Evolutionary conservation across 1,140 invertebrate species (phyloP).

Genomic region (Mycetomoellerius zeteki): DNA sequence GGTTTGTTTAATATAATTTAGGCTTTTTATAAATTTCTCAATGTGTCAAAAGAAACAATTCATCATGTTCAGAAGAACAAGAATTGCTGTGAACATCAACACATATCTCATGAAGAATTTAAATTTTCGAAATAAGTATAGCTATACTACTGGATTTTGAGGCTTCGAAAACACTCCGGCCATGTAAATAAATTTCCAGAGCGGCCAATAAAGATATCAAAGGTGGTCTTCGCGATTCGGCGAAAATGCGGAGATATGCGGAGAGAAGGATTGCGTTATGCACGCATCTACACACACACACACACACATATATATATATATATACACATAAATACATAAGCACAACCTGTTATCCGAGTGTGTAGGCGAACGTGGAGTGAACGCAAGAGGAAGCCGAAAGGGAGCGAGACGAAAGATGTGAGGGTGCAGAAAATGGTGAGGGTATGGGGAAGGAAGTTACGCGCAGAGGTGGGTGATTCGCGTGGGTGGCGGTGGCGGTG

Average conservation of each 20-base stretch:
- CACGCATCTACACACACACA: too few species aligned
- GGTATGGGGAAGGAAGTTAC: slow-evolving; percentile 45
- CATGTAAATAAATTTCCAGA: not conserved
- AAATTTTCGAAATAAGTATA: not conserved
- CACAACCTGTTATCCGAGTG: slow-evolving; percentile 66
- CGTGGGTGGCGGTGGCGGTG: slow-evolving; percentile 78
- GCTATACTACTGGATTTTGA: not conserved
- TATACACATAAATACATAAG: not conserved
- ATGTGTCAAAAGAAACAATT: not conserved
- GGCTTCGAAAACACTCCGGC: not conserved
- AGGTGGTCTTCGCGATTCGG: not conserved
- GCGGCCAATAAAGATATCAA: slow-evolving; percentile 23
- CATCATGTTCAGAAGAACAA: not conserved
- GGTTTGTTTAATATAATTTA: not conserved
- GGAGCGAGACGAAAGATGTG: slow-evolving; percentile 47
- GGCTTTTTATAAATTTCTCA: not conserved
- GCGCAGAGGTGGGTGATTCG: slow-evolving; percentile 45
- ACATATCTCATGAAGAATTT: not conserved
- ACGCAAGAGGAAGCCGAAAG: slow-evolving; percentile 14
- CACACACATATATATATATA: not conserved
- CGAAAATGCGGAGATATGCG: slow-evolving; percentile 18
- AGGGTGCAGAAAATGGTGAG: slow-evolving; percentile 21
- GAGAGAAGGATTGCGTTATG: slow-evolving; percentile 12
- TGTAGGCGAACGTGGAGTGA: slow-evolving; percentile 36
- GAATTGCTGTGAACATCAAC: not conserved